Percentiles rank a stretch among this genome's conserved stretches.
phyloP scores from a whole-genome alignment of 2,113 vertebrate species.

The Vombatus ursinus region DNA sequence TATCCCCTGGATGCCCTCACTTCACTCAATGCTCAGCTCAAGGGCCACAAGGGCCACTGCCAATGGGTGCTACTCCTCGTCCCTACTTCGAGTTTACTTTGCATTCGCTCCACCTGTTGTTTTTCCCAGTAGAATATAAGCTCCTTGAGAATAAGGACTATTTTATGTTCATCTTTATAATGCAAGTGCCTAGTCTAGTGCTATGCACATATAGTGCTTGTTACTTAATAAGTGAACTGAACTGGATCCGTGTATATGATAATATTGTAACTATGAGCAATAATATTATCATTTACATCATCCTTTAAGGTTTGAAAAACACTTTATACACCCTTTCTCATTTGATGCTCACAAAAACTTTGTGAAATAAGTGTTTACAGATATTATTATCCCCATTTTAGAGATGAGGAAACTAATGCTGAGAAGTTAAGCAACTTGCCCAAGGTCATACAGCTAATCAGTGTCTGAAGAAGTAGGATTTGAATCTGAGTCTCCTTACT shows the following conservation, averaged over 20 bases:
- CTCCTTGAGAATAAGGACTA: not conserved
- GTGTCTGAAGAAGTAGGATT: not conserved
- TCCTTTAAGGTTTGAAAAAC: not conserved
- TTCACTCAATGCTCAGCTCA: not conserved
- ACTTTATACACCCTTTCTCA: not conserved
- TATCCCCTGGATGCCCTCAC: not conserved
- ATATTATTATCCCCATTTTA: not conserved
- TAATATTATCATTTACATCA: not conserved
- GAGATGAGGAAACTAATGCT: not conserved
- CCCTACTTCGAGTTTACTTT: not conserved
- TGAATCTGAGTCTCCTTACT: not conserved
- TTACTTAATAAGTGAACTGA: not conserved
- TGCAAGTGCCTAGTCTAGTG: not conserved
- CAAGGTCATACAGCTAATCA: not conserved
- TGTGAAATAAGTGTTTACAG: not conserved
- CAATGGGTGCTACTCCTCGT: not conserved
- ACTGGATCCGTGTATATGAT: not conserved
- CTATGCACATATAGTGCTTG: not conserved
- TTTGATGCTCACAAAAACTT: not conserved
- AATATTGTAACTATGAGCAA: not conserved
- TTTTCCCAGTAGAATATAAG: not conserved
- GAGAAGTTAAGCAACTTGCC: not conserved
- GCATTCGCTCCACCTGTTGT: not conserved
- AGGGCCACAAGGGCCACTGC: not conserved
- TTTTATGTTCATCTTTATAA: not conserved